Evolutionary conservation across 2,888 invertebrate genomes (phyloP), one percentile per base, ranked within the genome.

Genomic region (Gryllus longicercus): DNA sequence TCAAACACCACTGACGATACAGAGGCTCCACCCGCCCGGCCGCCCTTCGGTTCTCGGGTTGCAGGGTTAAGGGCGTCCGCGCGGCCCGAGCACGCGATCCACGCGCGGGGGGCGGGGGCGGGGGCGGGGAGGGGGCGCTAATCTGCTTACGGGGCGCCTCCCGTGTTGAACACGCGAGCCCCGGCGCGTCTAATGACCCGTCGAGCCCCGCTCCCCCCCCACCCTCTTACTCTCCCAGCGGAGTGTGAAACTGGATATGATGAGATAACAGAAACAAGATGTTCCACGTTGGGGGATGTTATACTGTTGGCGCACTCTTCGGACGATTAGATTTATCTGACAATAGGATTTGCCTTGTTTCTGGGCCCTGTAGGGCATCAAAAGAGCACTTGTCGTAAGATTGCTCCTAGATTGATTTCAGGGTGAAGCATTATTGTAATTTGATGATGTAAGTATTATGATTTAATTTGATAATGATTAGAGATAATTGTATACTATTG

Each of bases 241-340:
- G n/a, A 18, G 63, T 11, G 63, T 63, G 63, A 63, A 63, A 63
- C 63, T 63, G 63, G 63, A 63, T 63, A 63, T 63, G 63, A n/a
- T 63, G 63, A 63, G 63, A 63, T 63, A 63, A 63, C 63, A n/a
- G 63, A 63, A 63, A 63, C 63, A 63, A 63, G 16, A 63, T 63
- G 63, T 63, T 63, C 63, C 63, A 3, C 8, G n/a, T 63, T 63
- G n/a, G 16, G n/a, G 16, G 63, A 63, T 63, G 63, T 18, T n/a
- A n/a, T 63, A 18, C 63, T 63, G 63, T 63, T n/a, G 14, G n/a
- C 63, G 63, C 63, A 63, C 14, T 12, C 38, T 38, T 8, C 38
- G 38, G 38, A 8, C 8, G 38, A 38, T 38, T 38, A 38, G 38
- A 38, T 38, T 38, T 8, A 38, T 38, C 38, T 8, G 38, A 38